Evolutionary conservation across 2,113 vertebrate genomes (phyloP).

Genomic region (Rhinopomastus cyanomelas): DNA sequence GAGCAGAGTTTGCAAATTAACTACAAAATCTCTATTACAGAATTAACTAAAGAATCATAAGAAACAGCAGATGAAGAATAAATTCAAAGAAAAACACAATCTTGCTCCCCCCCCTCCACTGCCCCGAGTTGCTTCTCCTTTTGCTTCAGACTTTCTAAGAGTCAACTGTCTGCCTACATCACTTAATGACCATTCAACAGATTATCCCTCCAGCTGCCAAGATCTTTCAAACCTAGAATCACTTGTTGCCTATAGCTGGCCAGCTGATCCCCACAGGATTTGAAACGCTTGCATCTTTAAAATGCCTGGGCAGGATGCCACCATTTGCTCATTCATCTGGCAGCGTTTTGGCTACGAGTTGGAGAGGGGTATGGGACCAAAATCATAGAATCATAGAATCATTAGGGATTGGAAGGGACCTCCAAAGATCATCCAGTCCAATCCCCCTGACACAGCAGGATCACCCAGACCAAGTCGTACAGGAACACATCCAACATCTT

Average conservation of each 20-base stretch:
- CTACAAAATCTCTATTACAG: neutral
- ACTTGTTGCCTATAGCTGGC: neutral
- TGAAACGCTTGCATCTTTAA: neutral
- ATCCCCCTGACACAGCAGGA: too few relatives aligned
- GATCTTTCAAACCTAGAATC: neutral
- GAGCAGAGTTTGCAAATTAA: neutral
- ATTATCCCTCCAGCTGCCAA: conserved; percentile 30
- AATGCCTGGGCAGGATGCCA: neutral
- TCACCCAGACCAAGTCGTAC: too few relatives aligned
- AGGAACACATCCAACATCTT: too few relatives aligned
- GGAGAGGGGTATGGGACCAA: neutral
- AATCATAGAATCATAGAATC: too few relatives aligned
- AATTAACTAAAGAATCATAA: neutral
- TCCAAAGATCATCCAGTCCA: too few relatives aligned
- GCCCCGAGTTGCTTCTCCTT: neutral
- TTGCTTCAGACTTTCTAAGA: neutral
- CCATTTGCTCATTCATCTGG: neutral
- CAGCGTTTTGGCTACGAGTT: neutral
- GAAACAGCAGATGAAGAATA: conserved; percentile 4
- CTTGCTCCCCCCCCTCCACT: too few relatives aligned
- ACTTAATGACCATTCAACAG: conserved; percentile 20
- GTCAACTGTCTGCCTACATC: conserved; percentile 1
- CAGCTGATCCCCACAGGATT: neutral
- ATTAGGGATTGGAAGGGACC: too few relatives aligned
- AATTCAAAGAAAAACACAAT: neutral